phyloP scores from a whole-genome alignment of 2,888 invertebrate species.

The Cerastoderma edule region DNA sequence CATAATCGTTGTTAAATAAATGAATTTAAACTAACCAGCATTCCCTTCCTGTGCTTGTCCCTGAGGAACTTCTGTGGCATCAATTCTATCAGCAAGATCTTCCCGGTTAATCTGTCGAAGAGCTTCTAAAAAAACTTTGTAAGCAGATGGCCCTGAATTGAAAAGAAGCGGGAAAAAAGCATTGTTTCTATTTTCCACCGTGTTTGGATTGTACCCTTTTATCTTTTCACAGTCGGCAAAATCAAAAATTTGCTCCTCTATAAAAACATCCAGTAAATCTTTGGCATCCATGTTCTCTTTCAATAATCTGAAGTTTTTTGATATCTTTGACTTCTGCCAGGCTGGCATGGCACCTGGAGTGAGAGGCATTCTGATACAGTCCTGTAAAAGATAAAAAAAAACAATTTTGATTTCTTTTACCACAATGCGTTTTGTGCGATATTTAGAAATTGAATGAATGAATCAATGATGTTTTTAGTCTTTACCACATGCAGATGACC shows the following conservation, averaged over 20 bases:
- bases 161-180: conserved; percentile 41
- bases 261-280: conserved; percentile 51
- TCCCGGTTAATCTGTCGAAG: conserved; percentile 31
- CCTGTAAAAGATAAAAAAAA: conserved; percentile 10
- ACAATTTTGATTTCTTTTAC: not conserved
- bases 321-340: conserved; percentile 48
- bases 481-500: too few species aligned
- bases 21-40: conserved; percentile 4
- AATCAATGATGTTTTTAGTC: too few species aligned
- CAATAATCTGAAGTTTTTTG: conserved; percentile 33
- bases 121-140: conserved; percentile 50
- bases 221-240: conserved; percentile 47
- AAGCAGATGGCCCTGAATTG: conserved; percentile 43
- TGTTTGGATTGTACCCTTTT: conserved; percentile 54
- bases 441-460: too few species aligned
- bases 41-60: not conserved
- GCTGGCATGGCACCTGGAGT: conserved; percentile 42
- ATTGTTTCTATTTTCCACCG: conserved; percentile 48
- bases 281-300: conserved; percentile 56
- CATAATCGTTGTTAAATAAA: too few species aligned
- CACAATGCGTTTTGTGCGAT: not conserved
- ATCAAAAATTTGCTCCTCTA: conserved; percentile 53
- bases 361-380: conserved; percentile 41
- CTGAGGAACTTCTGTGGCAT: conserved; percentile 32
- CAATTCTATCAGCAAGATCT: conserved; percentile 39